phyloP scores from a whole-genome alignment of 2,797 vertebrate genomes.

The Anabas testudineus region DNA sequence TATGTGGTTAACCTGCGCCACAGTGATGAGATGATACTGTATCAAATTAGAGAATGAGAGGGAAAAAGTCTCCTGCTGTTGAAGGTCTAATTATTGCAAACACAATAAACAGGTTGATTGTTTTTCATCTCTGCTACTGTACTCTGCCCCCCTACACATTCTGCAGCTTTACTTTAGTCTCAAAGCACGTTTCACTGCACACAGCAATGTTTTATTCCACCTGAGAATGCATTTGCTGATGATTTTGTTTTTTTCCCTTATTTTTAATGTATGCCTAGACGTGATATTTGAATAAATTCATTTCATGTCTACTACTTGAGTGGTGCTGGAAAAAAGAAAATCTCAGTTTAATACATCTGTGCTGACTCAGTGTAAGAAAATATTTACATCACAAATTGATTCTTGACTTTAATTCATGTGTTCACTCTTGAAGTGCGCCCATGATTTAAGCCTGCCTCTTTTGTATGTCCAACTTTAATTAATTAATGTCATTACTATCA shows the following conservation, averaged over 20 bases:
- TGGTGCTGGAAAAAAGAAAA: neutral
- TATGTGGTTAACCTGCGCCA: conserved; percentile 77
- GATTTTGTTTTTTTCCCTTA: neutral
- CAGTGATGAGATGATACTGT: conserved; percentile 66
- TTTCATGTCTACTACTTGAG: neutral
- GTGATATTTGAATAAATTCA: neutral
- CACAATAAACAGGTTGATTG: conserved; percentile 81
- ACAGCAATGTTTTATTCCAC: conserved; percentile 8
- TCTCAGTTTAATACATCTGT: conserved; percentile 7
- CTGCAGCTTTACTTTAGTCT: conserved; percentile 9
- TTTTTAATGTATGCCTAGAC: neutral
- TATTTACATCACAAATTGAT: conserved; percentile 78
- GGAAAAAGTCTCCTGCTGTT: conserved; percentile 70
- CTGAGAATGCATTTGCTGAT: conserved; percentile 5
- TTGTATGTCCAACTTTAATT: conserved; percentile 74
- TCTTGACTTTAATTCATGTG: conserved; percentile 71
- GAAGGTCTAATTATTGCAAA: conserved; percentile 81
- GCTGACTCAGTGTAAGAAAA: conserved; percentile 67
- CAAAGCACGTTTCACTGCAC: conserved; percentile 7
- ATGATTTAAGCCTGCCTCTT: conserved; percentile 70
- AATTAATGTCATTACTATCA: conserved; percentile 72
- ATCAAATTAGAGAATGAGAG: conserved; percentile 82
- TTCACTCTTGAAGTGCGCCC: conserved; percentile 62
- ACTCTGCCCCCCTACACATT: conserved; percentile 15
- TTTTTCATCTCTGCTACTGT: conserved; percentile 69